Evolutionary conservation across 1,140 invertebrate species (phyloP), one percentile per base, ranked within the genome.

Genomic region (Ips typographus): DNA sequence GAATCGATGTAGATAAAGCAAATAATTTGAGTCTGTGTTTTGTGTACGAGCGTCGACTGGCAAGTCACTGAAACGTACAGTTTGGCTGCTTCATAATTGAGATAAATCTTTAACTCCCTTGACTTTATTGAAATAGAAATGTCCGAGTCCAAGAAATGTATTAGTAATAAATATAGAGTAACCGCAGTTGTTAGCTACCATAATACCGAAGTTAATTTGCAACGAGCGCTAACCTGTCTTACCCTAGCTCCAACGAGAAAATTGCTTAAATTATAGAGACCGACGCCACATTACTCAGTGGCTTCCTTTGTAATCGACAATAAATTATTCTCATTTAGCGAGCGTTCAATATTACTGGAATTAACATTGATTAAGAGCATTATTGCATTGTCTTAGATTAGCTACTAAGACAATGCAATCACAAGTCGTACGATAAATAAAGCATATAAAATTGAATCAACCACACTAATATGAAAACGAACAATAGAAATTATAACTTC

Each of bases 1-100:
- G 52, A 49, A 65, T 37, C 44, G 8, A 65, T 65, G 62, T 40
- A 65, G 62, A 65, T 65, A 65, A 44, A 44, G 40, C 42, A 47
- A 61, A 44, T 59, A 56, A 56, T 56, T 56, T 7, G 53, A 7
- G 6, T 49, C 7, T 49, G 22, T 6, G 44, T 49, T 56, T 7
- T 37, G 53, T 56, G 22, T 38, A 56, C 38, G 37, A 36, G 53
- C 5, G 59, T n/a, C 8, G 59, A 58, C 22, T 22, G 40, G 40
- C 40, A 41, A 39, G 56, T 41, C 56, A 8, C 22, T 22, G 22
- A 22, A 22, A 22, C 22, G 22, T 22, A 22, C 22, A 49, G 56
- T 40, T 37, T 58, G 40, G 56, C 38, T 38, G 40, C 40, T 40
- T 39, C 2, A 8, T 58, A 40, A 58, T 58, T 38, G 40, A 58